Evolutionary conservation across 2,888 invertebrate species (phyloP), one percentile per base, ranked within the genome.

Genomic region (Lordiphosa andalusiaca): DNA sequence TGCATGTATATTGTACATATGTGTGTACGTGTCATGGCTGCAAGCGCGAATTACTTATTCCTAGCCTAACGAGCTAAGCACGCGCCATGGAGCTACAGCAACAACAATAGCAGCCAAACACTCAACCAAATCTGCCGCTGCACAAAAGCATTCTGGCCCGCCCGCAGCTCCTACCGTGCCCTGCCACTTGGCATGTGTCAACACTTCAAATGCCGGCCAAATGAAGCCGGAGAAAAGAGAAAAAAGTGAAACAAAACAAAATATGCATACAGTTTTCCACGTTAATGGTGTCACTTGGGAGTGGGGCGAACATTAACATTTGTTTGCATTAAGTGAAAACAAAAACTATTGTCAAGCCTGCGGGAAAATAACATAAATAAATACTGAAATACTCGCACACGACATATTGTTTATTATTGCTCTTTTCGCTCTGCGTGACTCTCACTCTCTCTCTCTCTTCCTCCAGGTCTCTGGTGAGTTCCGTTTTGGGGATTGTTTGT

Each of bases 181-280:
- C 42, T 66, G 55, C 72, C 73, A 74, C 76, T 81, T 70, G 63
- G 40, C 77, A 56, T 71, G 74, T 73, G 81, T 81, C 74, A 77
- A 69, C 81, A 67, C 41, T 56, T 53, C 41, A 38, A 47, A 38
- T 47, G 53, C 35, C 42, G 48, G 53, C 48, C 48, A 48, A 49
- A 62, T 41, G 33, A 47, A 35, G 30, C 19, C 54, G 21, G 41
- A 4, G 23, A 10, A 25, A 25, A 25, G 21, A 6, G 35, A 23
- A 16, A 50, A 25, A 9, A 7, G 16, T n/a, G 23, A 6, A 13
- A 1, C 1, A 16, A 16, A 16, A 16, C 16, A 13, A 25, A 35
- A 40, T n/a, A 10, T 37, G 13, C 36, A 21, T n/a, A 58, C 69
- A 69, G 68, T 59, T 72, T 30, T 30, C 2, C 2, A 30, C 30